Conservation (phyloP, 2,113 vertebrate genomes). For the Erythrolamprus reginae region DNA sequence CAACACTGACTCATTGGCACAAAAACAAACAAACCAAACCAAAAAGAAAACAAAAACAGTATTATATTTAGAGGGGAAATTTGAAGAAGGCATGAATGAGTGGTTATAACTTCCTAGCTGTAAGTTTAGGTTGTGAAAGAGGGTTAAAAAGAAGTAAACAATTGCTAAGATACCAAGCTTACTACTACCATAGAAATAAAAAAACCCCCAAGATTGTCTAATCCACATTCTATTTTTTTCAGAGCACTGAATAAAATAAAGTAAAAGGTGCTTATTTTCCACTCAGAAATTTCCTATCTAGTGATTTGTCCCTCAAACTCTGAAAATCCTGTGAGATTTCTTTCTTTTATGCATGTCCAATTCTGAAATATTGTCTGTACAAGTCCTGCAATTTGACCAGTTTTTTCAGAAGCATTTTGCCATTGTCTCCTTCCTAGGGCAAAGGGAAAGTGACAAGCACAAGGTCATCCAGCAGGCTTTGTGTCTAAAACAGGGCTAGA, state of each 20-base stretch:
- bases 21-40: not conserved
- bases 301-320: not conserved
- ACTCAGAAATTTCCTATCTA: not conserved
- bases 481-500: not conserved
- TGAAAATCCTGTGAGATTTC: not conserved
- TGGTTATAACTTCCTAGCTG: not conserved
- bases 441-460: not conserved
- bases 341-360: not conserved
- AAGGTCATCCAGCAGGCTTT: not conserved
- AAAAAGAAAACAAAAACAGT: not conserved
- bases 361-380: not conserved
- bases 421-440: not conserved
- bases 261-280: not conserved
- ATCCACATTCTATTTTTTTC: not conserved
- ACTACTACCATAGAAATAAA: not conserved
- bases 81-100: not conserved
- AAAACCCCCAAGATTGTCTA: not conserved
- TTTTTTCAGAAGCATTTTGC: not conserved
- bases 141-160: not conserved
- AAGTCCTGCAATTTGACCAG: not conserved
- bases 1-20: not conserved
- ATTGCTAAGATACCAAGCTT: not conserved
- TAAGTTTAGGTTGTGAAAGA: not conserved
- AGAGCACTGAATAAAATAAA: not conserved
- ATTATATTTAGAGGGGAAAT: not conserved